phyloP scores from a whole-genome alignment of 92 coral and sea anemone species.

The Parazoanthus atlanticus region DNA sequence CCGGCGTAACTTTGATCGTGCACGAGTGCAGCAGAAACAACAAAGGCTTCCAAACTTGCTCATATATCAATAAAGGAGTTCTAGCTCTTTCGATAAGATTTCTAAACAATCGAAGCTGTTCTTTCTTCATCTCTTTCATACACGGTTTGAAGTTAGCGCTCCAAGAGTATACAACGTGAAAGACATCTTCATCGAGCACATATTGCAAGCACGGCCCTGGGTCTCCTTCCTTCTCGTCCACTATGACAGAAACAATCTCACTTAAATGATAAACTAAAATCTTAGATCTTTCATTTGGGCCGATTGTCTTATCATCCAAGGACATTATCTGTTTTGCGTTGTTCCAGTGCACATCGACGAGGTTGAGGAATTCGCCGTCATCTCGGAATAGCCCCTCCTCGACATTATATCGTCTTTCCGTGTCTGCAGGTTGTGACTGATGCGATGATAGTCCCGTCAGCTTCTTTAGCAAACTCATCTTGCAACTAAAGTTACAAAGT shows the following conservation, averaged over 20 bases:
- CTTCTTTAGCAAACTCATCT: constrained; percentile 84
- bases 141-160: constrained; percentile 71
- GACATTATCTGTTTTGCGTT: constrained; percentile 82
- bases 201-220: constrained; percentile 96
- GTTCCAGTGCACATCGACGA: constrained; percentile 86
- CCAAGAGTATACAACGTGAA: constrained; percentile 83
- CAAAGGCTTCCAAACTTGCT: constrained; percentile 92
- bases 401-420: constrained; percentile 52
- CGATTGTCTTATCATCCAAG: constrained; percentile 79
- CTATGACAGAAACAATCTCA: constrained; percentile 77
- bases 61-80: constrained; percentile 81
- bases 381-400: constrained; percentile 43
- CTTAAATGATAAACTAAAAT: constrained; percentile 87
- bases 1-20: constrained; percentile 70
- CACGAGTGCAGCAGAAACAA: constrained; percentile 86
- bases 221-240: constrained; percentile 89
- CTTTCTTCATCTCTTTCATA: constrained; percentile 85
- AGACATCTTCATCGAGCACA: constrained; percentile 80
- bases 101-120: constrained; percentile 85
- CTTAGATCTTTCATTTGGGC: constrained; percentile 82
- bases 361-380: constrained; percentile 69
- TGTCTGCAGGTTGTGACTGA: constrained; percentile 66
- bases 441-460: constrained; percentile 69
- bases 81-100: constrained; percentile 83
- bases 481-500: not conserved